Conservation (phyloP, 2,113 vertebrate genomes). For the Cervus canadensis region DNA sequence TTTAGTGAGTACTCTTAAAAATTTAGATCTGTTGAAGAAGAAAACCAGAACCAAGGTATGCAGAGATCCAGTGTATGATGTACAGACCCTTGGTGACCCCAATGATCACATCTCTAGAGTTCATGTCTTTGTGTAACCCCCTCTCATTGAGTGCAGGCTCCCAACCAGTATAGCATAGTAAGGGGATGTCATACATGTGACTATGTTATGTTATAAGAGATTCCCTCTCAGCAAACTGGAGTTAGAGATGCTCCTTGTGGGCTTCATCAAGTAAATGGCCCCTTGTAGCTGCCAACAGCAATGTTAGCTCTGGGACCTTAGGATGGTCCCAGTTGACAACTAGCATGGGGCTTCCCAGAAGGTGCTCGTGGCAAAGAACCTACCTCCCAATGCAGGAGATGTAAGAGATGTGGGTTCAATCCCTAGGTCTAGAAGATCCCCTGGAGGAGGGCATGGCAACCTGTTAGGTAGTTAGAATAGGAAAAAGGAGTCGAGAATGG, state of each 20-base stretch:
- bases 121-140: neutral
- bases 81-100: neutral
- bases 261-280: neutral
- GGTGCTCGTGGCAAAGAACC: neutral
- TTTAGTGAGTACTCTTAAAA: neutral
- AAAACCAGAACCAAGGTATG: neutral
- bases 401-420: neutral
- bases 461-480: neutral
- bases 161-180: neutral
- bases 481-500: neutral
- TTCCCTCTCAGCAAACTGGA: neutral
- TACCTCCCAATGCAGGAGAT: neutral
- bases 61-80: neutral
- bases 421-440: neutral
- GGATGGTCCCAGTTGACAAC: neutral
- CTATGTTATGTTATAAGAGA: neutral
- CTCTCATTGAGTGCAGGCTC: neutral
- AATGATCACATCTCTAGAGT: neutral
- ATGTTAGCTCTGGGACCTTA: neutral
- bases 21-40: neutral
- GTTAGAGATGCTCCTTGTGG: neutral
- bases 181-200: fast-evolving
- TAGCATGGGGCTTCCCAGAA: neutral
- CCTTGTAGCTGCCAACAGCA: fast-evolving
- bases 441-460: neutral